Evolutionary conservation across 1,140 invertebrate species (phyloP), one percentile per base, ranked within the genome.

Genomic region (Cheumatopsyche charites): DNA sequence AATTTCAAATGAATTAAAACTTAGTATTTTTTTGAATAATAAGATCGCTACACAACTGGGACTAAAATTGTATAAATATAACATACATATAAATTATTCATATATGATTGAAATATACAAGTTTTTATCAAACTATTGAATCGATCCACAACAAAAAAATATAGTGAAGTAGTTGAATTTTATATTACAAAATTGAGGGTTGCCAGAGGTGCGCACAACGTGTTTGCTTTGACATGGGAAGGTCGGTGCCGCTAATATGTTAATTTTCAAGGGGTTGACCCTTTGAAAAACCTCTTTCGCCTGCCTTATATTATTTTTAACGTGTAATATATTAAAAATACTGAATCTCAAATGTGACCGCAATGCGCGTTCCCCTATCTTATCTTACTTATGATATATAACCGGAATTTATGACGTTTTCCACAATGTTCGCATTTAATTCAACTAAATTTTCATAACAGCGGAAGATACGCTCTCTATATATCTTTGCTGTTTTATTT

Each of bases 141-240:
- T 42, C 5, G 5, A 6, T 42, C 41, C 41, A 42, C 12, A 42
- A 42, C 41, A 63, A 63, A 26, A 29, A 63, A 63, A 26, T 63
- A 41, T 25, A 5, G 9, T 52, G 13, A 17, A 13, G 55, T 26
- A 21, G 13, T 12, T 47, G 55, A 52, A 72, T 67, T 61, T 43
- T n/a, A n/a, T n/a, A n/a, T n/a, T 26, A 61, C 43, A 67, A 36
- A 72, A 72, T 72, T 36, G 65, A 72, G 49, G 52, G 19, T 4
- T 9, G 42, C 61, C 63, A 61, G 13, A 47, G 63, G 45, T 72
- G 23, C 62, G 21, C 47, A 55, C 63, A 58, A 66, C 26, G 61
- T 61, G 63, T 72, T 72, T 42, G 23, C 70, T 65, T 70, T 62
- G 52, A 71, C 43, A 52, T 17, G 23, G 61, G 67, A 70, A 70